These are phyloP conservation scores for Drosophila multiciliata DNA, from an alignment of 2,888 invertebrate genomes.

Conservation along the genomic window DNA sequence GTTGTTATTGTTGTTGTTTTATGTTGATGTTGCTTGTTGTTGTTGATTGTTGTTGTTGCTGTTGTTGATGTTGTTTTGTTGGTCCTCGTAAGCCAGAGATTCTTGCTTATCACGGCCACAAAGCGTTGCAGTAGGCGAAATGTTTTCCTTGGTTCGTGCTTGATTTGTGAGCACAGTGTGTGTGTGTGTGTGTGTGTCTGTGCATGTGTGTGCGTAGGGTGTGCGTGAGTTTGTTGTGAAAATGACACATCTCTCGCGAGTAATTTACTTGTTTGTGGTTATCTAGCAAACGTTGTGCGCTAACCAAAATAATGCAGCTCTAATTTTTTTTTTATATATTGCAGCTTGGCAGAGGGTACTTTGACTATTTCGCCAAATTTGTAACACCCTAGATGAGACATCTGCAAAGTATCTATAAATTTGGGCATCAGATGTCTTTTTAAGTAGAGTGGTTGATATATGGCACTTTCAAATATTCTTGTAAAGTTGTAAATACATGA, in stretches of 20 bases:
- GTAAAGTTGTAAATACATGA: neutral
- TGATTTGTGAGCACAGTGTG: conserved; percentile 64
- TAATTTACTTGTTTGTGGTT: neutral
- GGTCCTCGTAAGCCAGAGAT: conserved; percentile 37
- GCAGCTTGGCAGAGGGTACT: neutral
- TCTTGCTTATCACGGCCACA: conserved; percentile 64
- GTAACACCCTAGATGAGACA: neutral
- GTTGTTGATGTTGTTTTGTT: conserved; percentile 2
- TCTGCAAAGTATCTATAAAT: neutral
- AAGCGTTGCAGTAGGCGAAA: conserved; percentile 36
- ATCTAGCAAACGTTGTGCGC: neutral
- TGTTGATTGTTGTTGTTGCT: conserved; percentile 8
- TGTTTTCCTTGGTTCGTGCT: conserved; percentile 53
- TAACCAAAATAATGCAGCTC: neutral
- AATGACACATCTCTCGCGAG: neutral
- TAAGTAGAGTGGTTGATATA: neutral
- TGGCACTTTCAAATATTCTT: neutral
- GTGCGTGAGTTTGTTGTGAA: conserved; percentile 12
- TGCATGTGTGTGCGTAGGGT: conserved; percentile 23
- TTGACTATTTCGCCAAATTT: neutral
- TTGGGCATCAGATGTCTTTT: neutral
- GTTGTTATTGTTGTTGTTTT: conserved; percentile 24
- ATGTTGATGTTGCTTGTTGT: conserved; percentile 14
- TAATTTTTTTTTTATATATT: neutral
- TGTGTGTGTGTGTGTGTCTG: conserved; percentile 6